phyloP scores from a whole-genome alignment of 2,113 vertebrate genomes.

The Chiloscyllium plagiosum region DNA sequence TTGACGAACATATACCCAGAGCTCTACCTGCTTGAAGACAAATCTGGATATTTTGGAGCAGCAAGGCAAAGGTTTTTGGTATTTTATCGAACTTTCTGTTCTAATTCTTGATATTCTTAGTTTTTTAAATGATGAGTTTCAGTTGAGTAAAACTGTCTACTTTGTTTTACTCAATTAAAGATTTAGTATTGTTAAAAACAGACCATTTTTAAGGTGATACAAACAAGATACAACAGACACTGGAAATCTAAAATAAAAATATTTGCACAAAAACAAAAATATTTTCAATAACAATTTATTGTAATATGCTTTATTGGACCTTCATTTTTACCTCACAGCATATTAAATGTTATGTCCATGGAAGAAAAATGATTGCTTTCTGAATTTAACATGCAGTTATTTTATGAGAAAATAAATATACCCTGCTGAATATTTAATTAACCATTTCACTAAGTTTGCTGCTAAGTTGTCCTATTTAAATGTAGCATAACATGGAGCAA shows the following conservation, averaged over 20 bases:
- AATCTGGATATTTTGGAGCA: constrained; percentile 68
- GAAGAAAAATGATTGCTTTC: not conserved
- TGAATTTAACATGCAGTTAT: not conserved
- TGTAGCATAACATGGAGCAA: too few species aligned
- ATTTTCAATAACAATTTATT: not conserved
- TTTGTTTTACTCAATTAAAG: not conserved
- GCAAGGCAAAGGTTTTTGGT: constrained; percentile 47
- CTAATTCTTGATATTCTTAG: not conserved
- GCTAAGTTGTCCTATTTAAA: not conserved
- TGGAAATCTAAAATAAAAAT: not conserved
- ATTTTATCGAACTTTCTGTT: constrained; percentile 20
- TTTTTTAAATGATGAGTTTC: not conserved
- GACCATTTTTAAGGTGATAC: not conserved
- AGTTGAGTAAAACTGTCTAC: not conserved
- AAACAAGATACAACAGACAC: not conserved
- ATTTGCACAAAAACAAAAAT: not conserved
- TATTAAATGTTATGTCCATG: not conserved
- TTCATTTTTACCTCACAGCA: not conserved
- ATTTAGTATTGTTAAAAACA: not conserved
- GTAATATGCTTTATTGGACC: not conserved
- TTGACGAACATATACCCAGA: constrained; percentile 70
- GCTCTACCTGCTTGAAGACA: constrained; percentile 57
- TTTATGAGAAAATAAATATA: not conserved
- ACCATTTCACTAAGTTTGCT: not conserved
- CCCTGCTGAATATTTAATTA: not conserved